phyloP scores from a whole-genome alignment of 1,140 invertebrate species.

The Nixonia krombeini region DNA sequence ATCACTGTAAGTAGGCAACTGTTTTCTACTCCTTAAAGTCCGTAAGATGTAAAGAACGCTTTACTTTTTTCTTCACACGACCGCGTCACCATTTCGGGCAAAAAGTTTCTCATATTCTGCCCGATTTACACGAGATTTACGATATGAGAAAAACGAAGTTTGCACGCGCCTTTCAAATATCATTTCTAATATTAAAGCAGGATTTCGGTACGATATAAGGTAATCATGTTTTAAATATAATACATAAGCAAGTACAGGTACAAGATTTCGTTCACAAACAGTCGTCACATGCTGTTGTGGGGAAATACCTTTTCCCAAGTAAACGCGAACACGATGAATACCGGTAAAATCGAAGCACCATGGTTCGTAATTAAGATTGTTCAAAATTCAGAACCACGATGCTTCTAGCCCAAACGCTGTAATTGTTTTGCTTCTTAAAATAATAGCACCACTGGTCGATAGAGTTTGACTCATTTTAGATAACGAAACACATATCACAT shows the following conservation, averaged over 20 bases:
- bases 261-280: conserved; percentile 63
- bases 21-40: conserved; percentile 38
- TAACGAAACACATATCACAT: too few species aligned
- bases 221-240: conserved; percentile 8
- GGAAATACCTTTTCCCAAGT: conserved; percentile 50
- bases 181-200: conserved; percentile 43
- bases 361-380: conserved; percentile 47
- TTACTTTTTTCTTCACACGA: conserved; percentile 17
- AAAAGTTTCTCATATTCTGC: conserved; percentile 36
- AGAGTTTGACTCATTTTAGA: background rate
- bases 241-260: conserved; percentile 57
- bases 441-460: background rate
- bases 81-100: conserved; percentile 36
- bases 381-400: conserved; percentile 54
- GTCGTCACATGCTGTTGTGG: conserved; percentile 60
- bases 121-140: conserved; percentile 31
- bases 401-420: conserved; percentile 66
- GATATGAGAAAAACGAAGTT: conserved; percentile 29
- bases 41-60: conserved; percentile 21
- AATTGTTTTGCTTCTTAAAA: conserved; percentile 9
- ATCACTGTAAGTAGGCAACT: conserved; percentile 36
- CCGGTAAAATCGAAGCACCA: conserved; percentile 57
- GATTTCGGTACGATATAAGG: conserved; percentile 50
- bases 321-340: conserved; percentile 54
- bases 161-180: conserved; percentile 35